Evolutionary conservation across 2,888 invertebrate species (phyloP).

Genomic region (Euphydryas editha): DNA sequence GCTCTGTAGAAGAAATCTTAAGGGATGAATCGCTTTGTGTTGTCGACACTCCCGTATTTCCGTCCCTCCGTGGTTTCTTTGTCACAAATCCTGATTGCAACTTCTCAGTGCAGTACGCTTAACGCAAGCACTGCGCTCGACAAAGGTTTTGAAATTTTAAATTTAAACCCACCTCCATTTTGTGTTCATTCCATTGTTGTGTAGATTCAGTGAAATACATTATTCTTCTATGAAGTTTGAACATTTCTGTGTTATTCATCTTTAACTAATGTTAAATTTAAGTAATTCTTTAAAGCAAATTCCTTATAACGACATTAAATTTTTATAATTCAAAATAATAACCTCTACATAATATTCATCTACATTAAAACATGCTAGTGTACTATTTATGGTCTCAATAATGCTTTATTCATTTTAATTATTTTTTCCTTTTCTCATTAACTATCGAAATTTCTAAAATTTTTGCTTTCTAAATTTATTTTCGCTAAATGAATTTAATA

Average conservation of each 20-base stretch:
- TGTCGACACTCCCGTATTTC: conserved; percentile 63
- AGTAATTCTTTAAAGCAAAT: too few relatives aligned
- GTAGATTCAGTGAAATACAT: conserved; percentile 37
- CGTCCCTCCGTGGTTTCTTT: conserved; percentile 56
- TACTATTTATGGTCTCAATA: too few relatives aligned
- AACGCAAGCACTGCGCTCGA: conserved; percentile 42
- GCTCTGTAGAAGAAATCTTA: conserved; percentile 61
- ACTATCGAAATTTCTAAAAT: conserved; percentile 20
- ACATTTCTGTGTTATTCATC: conserved; percentile 13
- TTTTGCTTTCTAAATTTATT: conserved; percentile 19
- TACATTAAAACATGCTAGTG: too few relatives aligned
- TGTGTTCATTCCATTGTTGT: conserved; percentile 38
- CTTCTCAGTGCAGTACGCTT: conserved; percentile 49
- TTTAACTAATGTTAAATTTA: background rate
- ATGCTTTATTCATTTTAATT: conserved; percentile 61
- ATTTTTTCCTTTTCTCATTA: conserved; percentile 34
- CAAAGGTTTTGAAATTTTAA: conserved; percentile 43
- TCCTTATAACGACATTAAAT: too few relatives aligned
- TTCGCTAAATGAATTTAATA: conserved; percentile 34
- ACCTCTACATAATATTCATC: too few relatives aligned
- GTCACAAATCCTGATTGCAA: conserved; percentile 62
- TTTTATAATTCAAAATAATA: too few relatives aligned
- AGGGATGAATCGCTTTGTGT: conserved; percentile 58
- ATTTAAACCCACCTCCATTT: conserved; percentile 44
- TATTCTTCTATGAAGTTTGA: conserved; percentile 26